Base-by-base conservation (phyloP, 2,797 vertebrate species). In the Acrossocheilus wenchowensis region DNA sequence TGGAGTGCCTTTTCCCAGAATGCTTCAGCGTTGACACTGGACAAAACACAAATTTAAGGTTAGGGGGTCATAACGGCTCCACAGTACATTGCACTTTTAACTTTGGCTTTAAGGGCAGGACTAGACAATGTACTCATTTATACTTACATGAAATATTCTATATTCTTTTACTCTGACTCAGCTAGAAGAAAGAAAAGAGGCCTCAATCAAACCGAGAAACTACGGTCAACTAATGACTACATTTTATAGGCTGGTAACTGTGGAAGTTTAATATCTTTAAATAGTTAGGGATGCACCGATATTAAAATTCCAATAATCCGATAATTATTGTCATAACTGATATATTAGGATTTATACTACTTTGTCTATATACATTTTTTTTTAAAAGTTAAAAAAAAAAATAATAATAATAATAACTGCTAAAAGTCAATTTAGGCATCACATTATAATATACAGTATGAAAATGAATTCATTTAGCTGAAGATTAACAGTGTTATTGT, bases 1-100 rank as follows among this genome's bases (percentile, higher is more conserved):
- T 90, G 91, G 91, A 89, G 91, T 50, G 93, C 92, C 93, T 91
- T 93, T 91, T 92, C 94, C 93, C 93, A 93, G 93, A 93, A 87
- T 95, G 91, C 90, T 93, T 95, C 92, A 91, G 78, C 78, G 89
- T 77, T 86, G 89, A 90, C 85, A 91, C 88, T 92, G 72, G 83
- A 82, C 79, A 84, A 79, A 90, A 88, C 39, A 89, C 79, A 88
- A 84, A 50, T 23, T 43, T 54, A 23, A 52, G 69, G 81, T 88
- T 86, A 89, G 71, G 39, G 39, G 43, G 78, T 82, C 57, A 57
- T 36, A 52, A 80, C 2, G 19, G 15, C 4, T 45, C 41, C 19
- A 41, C 6, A 1, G 34, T 57, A 30, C 60, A 79, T 52, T 50
- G 62, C 69, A 80, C 50, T 84, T 69, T 78, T 74, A 78, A 81